Evolutionary conservation across 2,113 vertebrate genomes (phyloP), one percentile per base, ranked within the genome.

Genomic region (Rhynchomys soricoides): DNA sequence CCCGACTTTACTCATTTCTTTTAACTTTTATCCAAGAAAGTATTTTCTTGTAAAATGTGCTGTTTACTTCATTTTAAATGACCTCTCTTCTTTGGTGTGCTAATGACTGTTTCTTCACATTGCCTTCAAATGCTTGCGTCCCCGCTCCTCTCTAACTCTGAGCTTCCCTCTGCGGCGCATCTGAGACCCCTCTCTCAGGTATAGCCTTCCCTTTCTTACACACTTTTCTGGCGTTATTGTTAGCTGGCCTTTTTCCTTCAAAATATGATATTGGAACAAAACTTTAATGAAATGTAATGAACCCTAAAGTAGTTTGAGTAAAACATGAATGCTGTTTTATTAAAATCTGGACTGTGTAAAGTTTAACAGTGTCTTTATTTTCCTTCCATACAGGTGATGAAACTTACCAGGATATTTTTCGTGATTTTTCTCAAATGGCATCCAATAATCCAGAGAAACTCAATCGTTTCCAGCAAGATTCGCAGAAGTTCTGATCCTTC

Each of bases 341-440:
- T 96, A 75, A 77, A 50, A 31, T n/a, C 91, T 88, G 50, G 52
- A 48, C 82, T 93, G 83, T 93, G 24, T 93, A 75, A 1, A 79
- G 90, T 94, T 92, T 91, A 73, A 95, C 50, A 45, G 1, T 98
- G 91, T 97, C 66, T 66, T 75, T 97, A 78, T 97, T 96, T 95
- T 97, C 92, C 97, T 98, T 90, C 92, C 45, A 75, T 96, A 77
- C 98, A 99, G 99, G 99, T 96, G 99, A 99, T 91, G 99, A 99
- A 99, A 99, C 99, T 75, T 99, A 99, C 97, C 99, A 99, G 98
- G 99, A 99, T 98, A 99, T 99, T 97, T 99, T 99, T 97, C 99
- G 99, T 98, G 99, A 99, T 97, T 99, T 99, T 98, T 99, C 99
- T 90, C 99, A 99, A 97, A 99, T 99, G 99, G 99, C 99, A n/a